Evolutionary conservation across 2,888 invertebrate species (phyloP).

Genomic region (Marasmarcha lunaedactyla): DNA sequence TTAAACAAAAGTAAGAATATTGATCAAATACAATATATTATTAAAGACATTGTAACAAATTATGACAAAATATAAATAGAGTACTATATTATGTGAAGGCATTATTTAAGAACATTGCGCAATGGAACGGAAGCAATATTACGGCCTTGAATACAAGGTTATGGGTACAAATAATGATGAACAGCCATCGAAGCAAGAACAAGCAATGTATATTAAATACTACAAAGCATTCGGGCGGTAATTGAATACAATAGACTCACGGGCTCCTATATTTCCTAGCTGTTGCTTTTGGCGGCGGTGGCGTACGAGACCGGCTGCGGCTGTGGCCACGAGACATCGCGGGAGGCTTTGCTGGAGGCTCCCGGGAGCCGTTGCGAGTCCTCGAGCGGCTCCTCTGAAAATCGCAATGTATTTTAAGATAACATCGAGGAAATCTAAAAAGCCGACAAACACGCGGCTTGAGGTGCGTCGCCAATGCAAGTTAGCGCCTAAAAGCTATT

Average conservation of each 20-base stretch:
- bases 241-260: slow-evolving; percentile 51
- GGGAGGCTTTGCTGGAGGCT: slow-evolving; percentile 47
- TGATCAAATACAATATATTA: slow-evolving; percentile 7
- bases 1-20: slow-evolving; percentile 42
- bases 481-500: slow-evolving; percentile 24
- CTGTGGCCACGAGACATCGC: slow-evolving; percentile 58
- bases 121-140: too few species aligned
- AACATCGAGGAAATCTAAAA: slow-evolving; percentile 24
- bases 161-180: slow-evolving; percentile 6
- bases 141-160: too few species aligned
- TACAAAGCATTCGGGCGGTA: too few species aligned
- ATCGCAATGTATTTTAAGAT: slow-evolving; percentile 28
- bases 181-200: too few species aligned
- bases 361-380: slow-evolving; percentile 62
- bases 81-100: too few species aligned
- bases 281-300: slow-evolving; percentile 60
- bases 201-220: too few species aligned
- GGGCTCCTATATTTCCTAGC: slow-evolving; percentile 63
- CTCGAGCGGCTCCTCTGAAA: slow-evolving; percentile 66
- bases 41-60: not conserved
- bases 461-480: slow-evolving; percentile 19
- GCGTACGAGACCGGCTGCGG: slow-evolving; percentile 64
- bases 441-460: slow-evolving; percentile 42
- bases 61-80: too few species aligned
- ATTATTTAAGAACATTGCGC: too few species aligned